Conservation (phyloP, 2,113 vertebrate genomes). For the Acanthochromis polyacanthus region DNA sequence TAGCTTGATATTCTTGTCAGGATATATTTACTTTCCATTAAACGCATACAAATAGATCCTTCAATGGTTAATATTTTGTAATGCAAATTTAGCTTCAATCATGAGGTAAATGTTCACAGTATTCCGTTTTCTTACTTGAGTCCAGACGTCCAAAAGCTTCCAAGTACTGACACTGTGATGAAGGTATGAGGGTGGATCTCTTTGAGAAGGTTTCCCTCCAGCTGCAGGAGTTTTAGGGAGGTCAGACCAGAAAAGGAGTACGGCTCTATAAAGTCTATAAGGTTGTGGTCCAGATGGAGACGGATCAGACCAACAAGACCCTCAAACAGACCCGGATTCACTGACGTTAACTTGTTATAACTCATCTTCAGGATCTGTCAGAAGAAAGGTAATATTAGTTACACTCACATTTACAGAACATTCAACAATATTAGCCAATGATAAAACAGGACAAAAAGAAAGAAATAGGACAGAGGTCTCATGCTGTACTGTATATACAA, state of each 20-base stretch:
- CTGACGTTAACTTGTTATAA: conserved; percentile 85
- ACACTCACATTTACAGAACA: neutral
- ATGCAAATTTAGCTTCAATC: neutral
- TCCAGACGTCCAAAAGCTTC: conserved; percentile 84
- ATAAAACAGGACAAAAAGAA: neutral
- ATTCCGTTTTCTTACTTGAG: conserved; percentile 73
- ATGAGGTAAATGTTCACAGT: neutral
- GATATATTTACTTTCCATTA: no score
- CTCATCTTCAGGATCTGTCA: conserved; percentile 86
- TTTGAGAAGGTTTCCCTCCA: conserved; percentile 84
- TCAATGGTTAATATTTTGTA: neutral
- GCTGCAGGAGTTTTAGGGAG: conserved; percentile 84
- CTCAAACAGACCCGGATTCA: conserved; percentile 78
- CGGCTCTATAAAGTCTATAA: conserved; percentile 84
- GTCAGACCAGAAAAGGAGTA: conserved; percentile 84
- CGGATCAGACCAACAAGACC: conserved; percentile 81
- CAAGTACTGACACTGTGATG: conserved; percentile 84
- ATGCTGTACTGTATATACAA: neutral
- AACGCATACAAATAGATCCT: neutral
- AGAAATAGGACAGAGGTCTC: neutral
- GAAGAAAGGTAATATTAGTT: neutral
- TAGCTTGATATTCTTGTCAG: no score
- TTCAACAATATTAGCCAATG: neutral
- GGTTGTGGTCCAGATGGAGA: conserved; percentile 86
- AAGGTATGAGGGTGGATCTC: conserved; percentile 87